A percentile compares a stretch with the other conserved stretches of the same genome.
Conservation (phyloP, 1,140 invertebrate genomes). For the Liolophura sinensis region DNA sequence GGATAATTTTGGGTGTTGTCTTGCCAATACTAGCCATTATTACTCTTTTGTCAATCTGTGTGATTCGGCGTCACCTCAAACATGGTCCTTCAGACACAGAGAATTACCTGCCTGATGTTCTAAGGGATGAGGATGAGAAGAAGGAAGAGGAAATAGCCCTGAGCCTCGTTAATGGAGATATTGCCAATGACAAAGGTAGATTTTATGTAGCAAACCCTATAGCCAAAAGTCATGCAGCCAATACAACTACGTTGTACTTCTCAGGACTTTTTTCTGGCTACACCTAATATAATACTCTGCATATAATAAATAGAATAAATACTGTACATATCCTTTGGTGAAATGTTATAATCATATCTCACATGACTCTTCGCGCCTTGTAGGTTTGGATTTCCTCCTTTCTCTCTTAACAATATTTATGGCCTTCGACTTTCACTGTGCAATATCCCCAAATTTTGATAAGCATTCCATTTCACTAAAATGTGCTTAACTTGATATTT, state of each 20-base stretch:
- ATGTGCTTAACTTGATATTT: too few relatives aligned
- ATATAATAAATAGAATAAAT: too few relatives aligned
- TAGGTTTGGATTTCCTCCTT: too few relatives aligned
- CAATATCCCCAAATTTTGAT: not conserved
- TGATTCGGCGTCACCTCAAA: conserved; percentile 46
- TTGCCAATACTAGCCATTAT: conserved; percentile 51
- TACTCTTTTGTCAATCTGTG: conserved; percentile 43
- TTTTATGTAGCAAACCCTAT: not conserved
- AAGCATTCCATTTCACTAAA: not conserved
- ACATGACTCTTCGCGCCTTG: too few relatives aligned
- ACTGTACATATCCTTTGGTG: too few relatives aligned
- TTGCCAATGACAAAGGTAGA: conserved; percentile 38
- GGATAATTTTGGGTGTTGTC: conserved; percentile 48
- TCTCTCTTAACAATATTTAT: too few relatives aligned
- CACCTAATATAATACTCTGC: too few relatives aligned
- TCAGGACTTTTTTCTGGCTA: too few relatives aligned
- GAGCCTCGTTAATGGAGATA: conserved; percentile 46
- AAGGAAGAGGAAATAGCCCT: conserved; percentile 42
- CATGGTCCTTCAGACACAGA: conserved; percentile 32
- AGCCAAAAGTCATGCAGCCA: conserved; percentile 5
- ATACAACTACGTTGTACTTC: too few relatives aligned
- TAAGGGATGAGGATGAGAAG: conserved; percentile 45
- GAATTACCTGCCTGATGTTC: conserved; percentile 47
- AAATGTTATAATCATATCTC: too few relatives aligned
- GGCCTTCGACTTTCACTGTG: not conserved